Evolutionary conservation across 2,888 invertebrate genomes (phyloP).

Genomic region (Monochamus alternatus): DNA sequence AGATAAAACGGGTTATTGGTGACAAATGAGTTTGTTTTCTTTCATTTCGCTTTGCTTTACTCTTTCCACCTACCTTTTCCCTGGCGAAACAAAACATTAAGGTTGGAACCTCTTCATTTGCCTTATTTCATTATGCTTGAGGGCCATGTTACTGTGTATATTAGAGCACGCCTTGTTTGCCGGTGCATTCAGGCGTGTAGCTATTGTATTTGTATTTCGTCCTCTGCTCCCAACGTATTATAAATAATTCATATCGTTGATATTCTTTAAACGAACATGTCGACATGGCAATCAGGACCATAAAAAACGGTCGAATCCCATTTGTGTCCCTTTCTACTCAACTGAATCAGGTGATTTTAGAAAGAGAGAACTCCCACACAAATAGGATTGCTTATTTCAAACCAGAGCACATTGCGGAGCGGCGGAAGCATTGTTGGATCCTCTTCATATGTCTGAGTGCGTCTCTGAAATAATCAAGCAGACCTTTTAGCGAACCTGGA

Average conservation of each 20-base stretch:
- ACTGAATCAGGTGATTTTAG: slow-evolving; percentile 5
- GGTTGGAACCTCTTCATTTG: no score
- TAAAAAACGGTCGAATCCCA: slow-evolving; percentile 25
- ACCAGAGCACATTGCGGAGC: slow-evolving; percentile 13
- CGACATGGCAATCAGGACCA: slow-evolving; percentile 26
- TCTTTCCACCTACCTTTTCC: no score
- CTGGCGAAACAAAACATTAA: no score
- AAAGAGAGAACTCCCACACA: slow-evolving; percentile 17
- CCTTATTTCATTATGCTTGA: no score
- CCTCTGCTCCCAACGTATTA: background rate
- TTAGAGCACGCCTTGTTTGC: slow-evolving; percentile 15
- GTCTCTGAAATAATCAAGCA: slow-evolving; percentile 27
- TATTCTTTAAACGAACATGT: slow-evolving; percentile 30
- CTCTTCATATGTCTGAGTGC: slow-evolving; percentile 25
- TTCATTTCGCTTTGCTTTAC: no score
- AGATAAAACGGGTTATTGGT: no score
- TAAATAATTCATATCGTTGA: slow-evolving; percentile 29
- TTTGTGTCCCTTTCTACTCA: slow-evolving; percentile 15
- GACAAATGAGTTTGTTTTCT: no score
- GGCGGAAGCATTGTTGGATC: slow-evolving; percentile 16
- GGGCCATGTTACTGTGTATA: background rate
- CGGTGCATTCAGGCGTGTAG: slow-evolving; percentile 15
- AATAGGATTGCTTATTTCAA: slow-evolving; percentile 24
- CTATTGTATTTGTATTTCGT: slow-evolving; percentile 16
- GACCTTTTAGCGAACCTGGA: slow-evolving; percentile 7